Evolutionary conservation across 2,797 vertebrate genomes (phyloP).

Genomic region (Rhynchonycteris naso): DNA sequence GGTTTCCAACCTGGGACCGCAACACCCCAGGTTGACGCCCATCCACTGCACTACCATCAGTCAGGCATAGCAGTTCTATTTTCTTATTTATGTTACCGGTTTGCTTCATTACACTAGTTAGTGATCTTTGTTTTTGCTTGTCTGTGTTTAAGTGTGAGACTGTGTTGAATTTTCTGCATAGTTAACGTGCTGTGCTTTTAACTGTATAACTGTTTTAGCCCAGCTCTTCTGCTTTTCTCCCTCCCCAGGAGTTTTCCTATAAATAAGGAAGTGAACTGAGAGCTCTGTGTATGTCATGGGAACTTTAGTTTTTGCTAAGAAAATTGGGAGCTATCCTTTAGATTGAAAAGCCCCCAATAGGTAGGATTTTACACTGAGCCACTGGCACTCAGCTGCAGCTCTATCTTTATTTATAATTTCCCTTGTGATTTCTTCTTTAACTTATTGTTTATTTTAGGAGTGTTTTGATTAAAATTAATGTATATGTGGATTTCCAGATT

Average conservation of each 20-base stretch:
- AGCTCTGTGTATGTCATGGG: not conserved
- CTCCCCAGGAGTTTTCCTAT: not conserved
- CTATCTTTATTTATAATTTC: not conserved
- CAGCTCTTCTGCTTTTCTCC: not conserved
- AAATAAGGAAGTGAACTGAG: not conserved
- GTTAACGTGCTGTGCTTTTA: not conserved
- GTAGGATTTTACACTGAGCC: not conserved
- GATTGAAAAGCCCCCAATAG: not conserved
- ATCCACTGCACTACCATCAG: no score
- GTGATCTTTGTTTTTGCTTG: not conserved
- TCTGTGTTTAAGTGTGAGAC: not conserved
- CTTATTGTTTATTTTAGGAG: not conserved
- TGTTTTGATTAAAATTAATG: not conserved
- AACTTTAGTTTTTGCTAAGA: not conserved
- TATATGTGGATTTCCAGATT: not conserved
- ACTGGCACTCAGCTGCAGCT: not conserved
- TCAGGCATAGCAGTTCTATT: no score
- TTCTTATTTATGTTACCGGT: no score
- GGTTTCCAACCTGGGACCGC: no score
- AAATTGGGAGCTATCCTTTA: not conserved
- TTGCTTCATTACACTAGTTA: not conserved
- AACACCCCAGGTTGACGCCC: no score
- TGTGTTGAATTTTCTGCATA: not conserved
- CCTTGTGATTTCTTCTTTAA: not conserved
- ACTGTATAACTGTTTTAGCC: not conserved